Conservation (phyloP, 2,797 vertebrate species). For the Pogoniulus pusillus region DNA sequence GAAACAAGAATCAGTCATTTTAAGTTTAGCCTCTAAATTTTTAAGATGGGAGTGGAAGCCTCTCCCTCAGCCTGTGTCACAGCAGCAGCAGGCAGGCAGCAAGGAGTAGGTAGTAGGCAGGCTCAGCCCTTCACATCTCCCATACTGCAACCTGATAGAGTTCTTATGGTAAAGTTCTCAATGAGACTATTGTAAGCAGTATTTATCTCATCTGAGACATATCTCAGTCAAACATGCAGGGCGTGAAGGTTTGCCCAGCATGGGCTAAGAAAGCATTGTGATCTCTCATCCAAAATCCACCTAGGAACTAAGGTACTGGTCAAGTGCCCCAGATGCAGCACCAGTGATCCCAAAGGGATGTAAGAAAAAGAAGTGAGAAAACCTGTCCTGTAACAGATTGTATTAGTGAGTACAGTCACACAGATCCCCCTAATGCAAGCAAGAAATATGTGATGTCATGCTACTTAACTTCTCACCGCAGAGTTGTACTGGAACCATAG, state of each 20-base stretch:
- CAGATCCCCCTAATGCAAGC: not conserved
- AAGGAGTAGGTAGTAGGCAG: not conserved
- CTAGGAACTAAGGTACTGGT: not conserved
- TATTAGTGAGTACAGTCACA: not conserved
- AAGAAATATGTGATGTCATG: not conserved
- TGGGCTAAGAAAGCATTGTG: not conserved
- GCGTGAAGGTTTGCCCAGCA: not conserved
- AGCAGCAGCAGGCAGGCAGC: not conserved
- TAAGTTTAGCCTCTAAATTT: too few relatives aligned
- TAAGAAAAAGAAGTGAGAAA: not conserved
- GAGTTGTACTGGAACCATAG: not conserved
- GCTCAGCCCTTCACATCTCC: not conserved
- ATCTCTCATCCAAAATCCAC: not conserved
- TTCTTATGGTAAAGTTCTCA: not conserved
- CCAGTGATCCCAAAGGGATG: fast-evolving
- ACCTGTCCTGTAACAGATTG: not conserved
- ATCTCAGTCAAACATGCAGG: not conserved
- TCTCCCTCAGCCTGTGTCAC: too few relatives aligned
- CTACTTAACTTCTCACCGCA: not conserved
- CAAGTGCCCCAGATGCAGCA: not conserved
- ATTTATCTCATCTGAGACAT: constrained; percentile 2
- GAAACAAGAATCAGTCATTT: too few relatives aligned
- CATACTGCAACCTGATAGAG: not conserved
- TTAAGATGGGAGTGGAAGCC: too few relatives aligned
- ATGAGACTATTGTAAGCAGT: not conserved